Conservation (phyloP, 1,140 invertebrate genomes). For the Drosophila sulfurigaster region DNA sequence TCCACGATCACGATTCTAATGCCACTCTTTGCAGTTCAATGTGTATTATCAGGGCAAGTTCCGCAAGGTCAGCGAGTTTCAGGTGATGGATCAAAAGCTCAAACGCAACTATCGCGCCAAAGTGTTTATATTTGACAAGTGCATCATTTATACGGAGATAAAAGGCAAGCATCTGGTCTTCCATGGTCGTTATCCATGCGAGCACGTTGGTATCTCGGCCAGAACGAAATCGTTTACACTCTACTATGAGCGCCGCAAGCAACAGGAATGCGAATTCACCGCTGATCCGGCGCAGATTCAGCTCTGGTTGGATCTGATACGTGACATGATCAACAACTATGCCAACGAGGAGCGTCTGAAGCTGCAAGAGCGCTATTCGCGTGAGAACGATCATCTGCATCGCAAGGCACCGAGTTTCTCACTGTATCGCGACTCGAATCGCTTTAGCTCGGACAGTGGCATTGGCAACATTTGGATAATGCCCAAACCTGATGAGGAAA, state of each 20-base stretch:
- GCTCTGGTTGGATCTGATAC: slow-evolving; percentile 74
- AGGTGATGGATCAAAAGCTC: slow-evolving; percentile 66
- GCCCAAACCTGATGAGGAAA: slow-evolving; percentile 74
- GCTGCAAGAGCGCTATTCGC: slow-evolving; percentile 68
- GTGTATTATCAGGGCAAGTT: slow-evolving; percentile 83
- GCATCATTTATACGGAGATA: slow-evolving; percentile 84
- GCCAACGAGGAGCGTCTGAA: slow-evolving; percentile 75
- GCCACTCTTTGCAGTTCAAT: slow-evolving; percentile 66
- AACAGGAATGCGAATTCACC: slow-evolving; percentile 78
- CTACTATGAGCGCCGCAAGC: slow-evolving; percentile 77
- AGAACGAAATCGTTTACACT: slow-evolving; percentile 76
- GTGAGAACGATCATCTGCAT: slow-evolving; percentile 75
- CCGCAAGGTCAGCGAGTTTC: slow-evolving; percentile 77
- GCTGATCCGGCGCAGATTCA: slow-evolving; percentile 66
- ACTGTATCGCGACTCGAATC: slow-evolving; percentile 79
- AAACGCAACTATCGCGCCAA: slow-evolving; percentile 76
- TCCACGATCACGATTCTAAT: neutral
- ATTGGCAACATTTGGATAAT: slow-evolving; percentile 81
- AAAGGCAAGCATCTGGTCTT: slow-evolving; percentile 78
- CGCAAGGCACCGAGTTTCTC: slow-evolving; percentile 75
- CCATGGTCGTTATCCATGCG: slow-evolving; percentile 81
- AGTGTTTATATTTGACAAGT: slow-evolving; percentile 84
- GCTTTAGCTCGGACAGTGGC: slow-evolving; percentile 81
- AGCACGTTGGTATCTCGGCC: slow-evolving; percentile 75
- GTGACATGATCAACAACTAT: slow-evolving; percentile 76